Evolutionary conservation across 2,113 vertebrate genomes (phyloP).

Genomic region (Myocastor coypus): DNA sequence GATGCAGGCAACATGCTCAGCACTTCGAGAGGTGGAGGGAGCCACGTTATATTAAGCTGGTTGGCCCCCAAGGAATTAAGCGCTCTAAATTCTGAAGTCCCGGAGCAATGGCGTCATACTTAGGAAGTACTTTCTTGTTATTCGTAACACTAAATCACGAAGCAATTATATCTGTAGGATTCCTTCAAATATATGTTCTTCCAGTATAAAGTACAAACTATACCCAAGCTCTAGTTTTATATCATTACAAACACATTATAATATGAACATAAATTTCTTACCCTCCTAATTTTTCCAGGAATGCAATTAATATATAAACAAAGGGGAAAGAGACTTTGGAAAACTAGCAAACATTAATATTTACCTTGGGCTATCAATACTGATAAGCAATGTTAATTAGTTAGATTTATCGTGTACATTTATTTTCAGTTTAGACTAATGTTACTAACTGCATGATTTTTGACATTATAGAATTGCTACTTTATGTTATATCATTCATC

Average conservation of each 20-base stretch:
- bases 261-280: background rate
- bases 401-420: background rate
- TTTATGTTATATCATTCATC: background rate
- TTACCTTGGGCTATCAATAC: background rate
- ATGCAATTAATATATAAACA: too few species aligned
- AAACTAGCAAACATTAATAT: background rate
- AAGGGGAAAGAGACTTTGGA: background rate
- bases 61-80: too few species aligned
- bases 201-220: background rate
- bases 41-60: too few species aligned
- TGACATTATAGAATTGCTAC: background rate
- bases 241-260: background rate
- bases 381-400: background rate
- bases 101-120: background rate
- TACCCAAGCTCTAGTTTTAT: background rate
- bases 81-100: too few species aligned
- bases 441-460: background rate
- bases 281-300: too few species aligned
- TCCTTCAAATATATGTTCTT: background rate
- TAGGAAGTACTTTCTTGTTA: background rate
- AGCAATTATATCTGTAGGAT: background rate
- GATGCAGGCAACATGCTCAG: too few species aligned
- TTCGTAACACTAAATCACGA: background rate
- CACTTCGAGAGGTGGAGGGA: too few species aligned
- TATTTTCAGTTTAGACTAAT: background rate